Conservation (phyloP, 2,113 vertebrate genomes). For the Lagopus leucura region DNA sequence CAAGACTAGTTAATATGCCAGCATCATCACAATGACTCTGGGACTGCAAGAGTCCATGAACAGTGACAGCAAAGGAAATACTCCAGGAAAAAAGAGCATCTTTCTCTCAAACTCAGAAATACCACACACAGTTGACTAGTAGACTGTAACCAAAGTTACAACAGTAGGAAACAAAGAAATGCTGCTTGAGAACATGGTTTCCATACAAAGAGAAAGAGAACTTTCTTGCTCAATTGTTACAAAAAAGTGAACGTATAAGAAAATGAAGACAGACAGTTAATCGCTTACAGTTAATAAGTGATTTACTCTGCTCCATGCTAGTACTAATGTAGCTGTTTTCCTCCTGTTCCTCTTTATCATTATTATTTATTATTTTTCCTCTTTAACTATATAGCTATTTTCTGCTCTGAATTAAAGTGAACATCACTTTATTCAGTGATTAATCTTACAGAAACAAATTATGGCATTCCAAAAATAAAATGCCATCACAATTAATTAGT, state of each 20-base stretch:
- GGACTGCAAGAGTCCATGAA: background rate
- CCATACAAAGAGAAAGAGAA: background rate
- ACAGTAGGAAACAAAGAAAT: background rate
- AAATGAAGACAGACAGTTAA: background rate
- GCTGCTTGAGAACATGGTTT: background rate
- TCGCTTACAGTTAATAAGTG: background rate
- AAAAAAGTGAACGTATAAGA: background rate
- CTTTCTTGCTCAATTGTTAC: background rate
- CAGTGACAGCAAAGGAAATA: background rate
- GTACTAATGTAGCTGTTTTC: background rate
- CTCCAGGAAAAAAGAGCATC: background rate
- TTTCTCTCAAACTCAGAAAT: background rate
- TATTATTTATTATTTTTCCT: background rate
- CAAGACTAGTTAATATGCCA: background rate
- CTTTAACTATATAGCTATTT: background rate
- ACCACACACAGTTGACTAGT: rapidly evolving
- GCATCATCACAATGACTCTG: background rate
- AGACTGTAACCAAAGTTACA: background rate
- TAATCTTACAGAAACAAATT: background rate
- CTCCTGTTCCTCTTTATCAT: background rate
- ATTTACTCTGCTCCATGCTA: background rate
- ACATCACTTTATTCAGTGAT: background rate
- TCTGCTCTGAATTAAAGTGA: background rate
- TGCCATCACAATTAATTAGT: background rate
- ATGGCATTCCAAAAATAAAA: background rate